Evolutionary conservation across 2,113 vertebrate genomes (phyloP).

Genomic region (Eidolon helvum): DNA sequence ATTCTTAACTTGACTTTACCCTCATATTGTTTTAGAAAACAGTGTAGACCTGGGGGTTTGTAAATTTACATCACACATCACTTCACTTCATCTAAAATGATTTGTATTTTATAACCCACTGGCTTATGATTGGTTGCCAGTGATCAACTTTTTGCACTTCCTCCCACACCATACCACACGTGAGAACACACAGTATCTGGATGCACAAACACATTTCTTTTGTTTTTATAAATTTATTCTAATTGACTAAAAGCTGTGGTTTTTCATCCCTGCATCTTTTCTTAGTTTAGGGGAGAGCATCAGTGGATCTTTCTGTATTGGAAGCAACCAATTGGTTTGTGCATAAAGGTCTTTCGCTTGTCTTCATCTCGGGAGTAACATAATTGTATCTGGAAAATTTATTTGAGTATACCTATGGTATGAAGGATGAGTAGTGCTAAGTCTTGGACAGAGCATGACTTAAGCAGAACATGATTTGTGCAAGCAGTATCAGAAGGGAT

Average conservation of each 20-base stretch:
- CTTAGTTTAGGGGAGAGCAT: not conserved
- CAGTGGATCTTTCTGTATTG: not conserved
- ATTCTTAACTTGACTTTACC: conserved; percentile 27
- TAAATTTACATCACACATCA: conserved; percentile 1
- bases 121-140: not conserved
- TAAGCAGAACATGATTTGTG: not conserved
- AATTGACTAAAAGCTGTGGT: not conserved
- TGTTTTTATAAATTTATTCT: not conserved
- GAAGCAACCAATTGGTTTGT: not conserved
- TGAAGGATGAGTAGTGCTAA: not conserved
- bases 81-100: conserved; percentile 36
- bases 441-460: not conserved
- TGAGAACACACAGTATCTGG: not conserved
- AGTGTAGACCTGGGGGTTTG: not conserved
- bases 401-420: not conserved
- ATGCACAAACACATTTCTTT: not conserved
- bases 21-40: conserved; percentile 40
- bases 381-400: not conserved
- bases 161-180: not conserved
- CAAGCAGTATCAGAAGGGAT: not conserved
- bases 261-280: not conserved
- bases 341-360: not conserved
- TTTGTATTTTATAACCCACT: not conserved
- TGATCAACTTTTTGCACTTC: not conserved
- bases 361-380: not conserved